Evolutionary conservation across 2,113 vertebrate species (phyloP), one percentile per base, ranked within the genome.

Genomic region (Callospermophilus lateralis): DNA sequence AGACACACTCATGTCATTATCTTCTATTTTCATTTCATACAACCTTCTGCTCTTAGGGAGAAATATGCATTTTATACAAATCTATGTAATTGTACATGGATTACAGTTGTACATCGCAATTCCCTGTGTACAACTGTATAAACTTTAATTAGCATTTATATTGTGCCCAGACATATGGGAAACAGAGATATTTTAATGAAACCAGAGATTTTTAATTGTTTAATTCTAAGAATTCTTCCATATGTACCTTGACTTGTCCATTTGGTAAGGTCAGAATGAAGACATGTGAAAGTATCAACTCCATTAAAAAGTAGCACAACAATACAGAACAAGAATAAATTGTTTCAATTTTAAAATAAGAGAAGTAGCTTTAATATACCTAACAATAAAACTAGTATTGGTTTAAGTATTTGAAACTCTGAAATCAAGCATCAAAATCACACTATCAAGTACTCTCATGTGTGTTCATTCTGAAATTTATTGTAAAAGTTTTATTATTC

Each of bases 331-430:
- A 84, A 80, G 19, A 1, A 74, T 65, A 93, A 90, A 76, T 32
- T 8, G 10, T 45, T 93, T 89, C 81, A 77, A 96, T 80, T 93
- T 90, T 58, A 76, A 88, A 72, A 53, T 53, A 67, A 89, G 34
- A 72, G 0, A 68, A 45, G 48, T 89, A 72, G 17, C 26, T 72
- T 86, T 72, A 67, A 30, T 73, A 1, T 55, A 45, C 63, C n/a
- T 10, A 26, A 42, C 2, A 61, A 34, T 34, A 12, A n/a, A 80
- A 19, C 19, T 65, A 39, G 6, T 39, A 34, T 68, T 42, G 84
- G 8, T 77, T 22, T 22, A 61, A 68, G 4, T 68, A 53, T 22
- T 48, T 78, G 11, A 94, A 78, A 34, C 6, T 55, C 28, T 48
- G 51, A 81, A 92, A 68, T 55, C 16, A 24, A 87, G 16, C 32